phyloP scores from a whole-genome alignment of 2,797 vertebrate species.

The Mus minutoides region DNA sequence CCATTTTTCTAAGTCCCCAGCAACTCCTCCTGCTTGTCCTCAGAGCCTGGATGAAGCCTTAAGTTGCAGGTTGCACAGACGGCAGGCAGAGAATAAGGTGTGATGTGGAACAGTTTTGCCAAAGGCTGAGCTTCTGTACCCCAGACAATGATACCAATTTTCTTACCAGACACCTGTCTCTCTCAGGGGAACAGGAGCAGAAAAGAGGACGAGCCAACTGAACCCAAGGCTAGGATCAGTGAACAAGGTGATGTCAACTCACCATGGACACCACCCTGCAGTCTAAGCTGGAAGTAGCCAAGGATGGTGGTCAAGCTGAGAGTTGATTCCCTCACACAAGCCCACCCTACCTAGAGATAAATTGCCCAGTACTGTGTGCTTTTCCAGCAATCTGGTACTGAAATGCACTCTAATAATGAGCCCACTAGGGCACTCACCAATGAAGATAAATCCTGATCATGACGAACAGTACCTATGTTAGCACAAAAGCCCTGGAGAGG shows the following conservation, averaged over 20 bases:
- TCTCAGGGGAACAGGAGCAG: not conserved
- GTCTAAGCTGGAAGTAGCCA: not conserved
- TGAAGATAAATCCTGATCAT: constrained; percentile 88
- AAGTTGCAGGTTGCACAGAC: fast-evolving
- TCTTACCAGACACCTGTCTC: too few relatives aligned
- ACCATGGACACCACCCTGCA: not conserved
- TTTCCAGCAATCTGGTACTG: constrained; percentile 65
- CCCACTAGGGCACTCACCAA: constrained; percentile 85
- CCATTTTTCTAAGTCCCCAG: too few relatives aligned
- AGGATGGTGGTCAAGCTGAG: not conserved
- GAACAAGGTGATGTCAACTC: not conserved
- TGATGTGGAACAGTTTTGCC: not conserved
- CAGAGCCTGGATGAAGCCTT: not conserved
- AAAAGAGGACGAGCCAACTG: not conserved
- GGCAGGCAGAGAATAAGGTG: fast-evolving
- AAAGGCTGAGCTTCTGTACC: too few relatives aligned
- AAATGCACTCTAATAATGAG: not conserved
- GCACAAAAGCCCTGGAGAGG: not conserved
- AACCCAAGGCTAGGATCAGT: too few relatives aligned
- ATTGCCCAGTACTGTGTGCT: not conserved
- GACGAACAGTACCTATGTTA: not conserved
- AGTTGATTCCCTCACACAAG: not conserved
- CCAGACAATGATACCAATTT: not conserved
- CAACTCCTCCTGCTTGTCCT: not conserved
- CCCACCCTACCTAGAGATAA: constrained; percentile 43